These are phyloP conservation scores for Prunella strophiata DNA, from an alignment of 2,797 vertebrate species.

Conservation along the genomic window DNA sequence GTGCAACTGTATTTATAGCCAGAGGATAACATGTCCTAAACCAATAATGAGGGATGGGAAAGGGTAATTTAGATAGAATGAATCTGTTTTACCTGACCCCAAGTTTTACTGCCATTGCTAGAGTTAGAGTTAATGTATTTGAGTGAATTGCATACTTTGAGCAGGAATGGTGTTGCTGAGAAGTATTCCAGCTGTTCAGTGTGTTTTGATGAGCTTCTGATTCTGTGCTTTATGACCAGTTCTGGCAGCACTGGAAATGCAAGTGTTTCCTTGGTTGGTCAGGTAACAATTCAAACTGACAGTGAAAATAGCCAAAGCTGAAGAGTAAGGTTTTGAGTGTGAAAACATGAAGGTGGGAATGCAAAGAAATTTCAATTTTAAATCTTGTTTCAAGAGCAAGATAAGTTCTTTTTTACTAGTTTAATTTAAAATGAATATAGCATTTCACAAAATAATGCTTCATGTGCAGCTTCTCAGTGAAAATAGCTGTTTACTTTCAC, in stretches of 20 bases:
- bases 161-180: background rate
- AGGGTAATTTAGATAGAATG: background rate
- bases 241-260: background rate
- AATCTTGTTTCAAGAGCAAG: background rate
- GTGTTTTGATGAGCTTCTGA: background rate
- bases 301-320: background rate
- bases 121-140: background rate
- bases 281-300: background rate
- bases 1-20: background rate
- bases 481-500: background rate
- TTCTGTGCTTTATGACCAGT: background rate
- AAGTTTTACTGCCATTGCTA: background rate
- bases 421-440: background rate
- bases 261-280: background rate
- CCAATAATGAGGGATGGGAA: accelerated
- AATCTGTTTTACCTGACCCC: background rate
- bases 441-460: background rate
- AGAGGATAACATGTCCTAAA: background rate
- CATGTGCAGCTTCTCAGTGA: background rate
- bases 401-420: background rate
- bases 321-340: background rate
- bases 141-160: background rate
- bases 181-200: background rate
- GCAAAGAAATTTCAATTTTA: background rate
- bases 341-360: background rate